Base-by-base conservation (phyloP, 1,140 invertebrate species). In the Caerostris darwini region DNA sequence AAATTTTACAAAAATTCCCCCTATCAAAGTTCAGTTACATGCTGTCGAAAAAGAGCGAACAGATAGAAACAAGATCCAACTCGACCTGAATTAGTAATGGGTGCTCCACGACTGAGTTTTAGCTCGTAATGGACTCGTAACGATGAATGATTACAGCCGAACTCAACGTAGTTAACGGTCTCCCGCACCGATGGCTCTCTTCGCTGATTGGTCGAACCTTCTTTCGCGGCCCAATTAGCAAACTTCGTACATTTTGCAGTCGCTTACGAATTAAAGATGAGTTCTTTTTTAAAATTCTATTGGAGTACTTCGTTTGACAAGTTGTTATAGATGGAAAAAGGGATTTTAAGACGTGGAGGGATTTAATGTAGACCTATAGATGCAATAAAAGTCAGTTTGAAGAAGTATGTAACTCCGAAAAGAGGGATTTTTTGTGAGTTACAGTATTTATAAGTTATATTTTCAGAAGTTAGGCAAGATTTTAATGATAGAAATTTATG, bases 41-140 rank as follows among this genome's bases (percentile, higher is more conserved):
- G 7, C 34, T 5, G 5, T 77, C 34, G 4, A 77, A 50, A 77
- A 77, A 77, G 69, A 34, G 69, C 8, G 69, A 77, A 77, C 69
- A 77, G 34, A 14, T 77, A 50, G 69, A 50, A 34, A 50, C 69
- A 14, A 77, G 69, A 50, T 5, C 6, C 69, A 19, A 53, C 34
- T 7, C 69, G 69, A 77, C 4, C 69, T 77, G 69, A 77, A 77
- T 77, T 77, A 77, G 69, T 53, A 77, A 77, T 77, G 50, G 8
- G 0, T 10, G 8, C 5, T 77, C 69, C 14, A 7, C 34, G 19
- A 34, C 34, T 3, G 7, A 14, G 7, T 77, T 77, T 10, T 7
- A 34, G 50, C 7, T 77, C 34, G 7, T 77, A 12, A 77, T 77
- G 19, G 69, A 14, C 8, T 8, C 69, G 50, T 77, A 77, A 77